These are phyloP conservation scores for Dolomedes plantarius DNA, from an alignment of 2,888 invertebrate genomes.

Conservation along the genomic window DNA sequence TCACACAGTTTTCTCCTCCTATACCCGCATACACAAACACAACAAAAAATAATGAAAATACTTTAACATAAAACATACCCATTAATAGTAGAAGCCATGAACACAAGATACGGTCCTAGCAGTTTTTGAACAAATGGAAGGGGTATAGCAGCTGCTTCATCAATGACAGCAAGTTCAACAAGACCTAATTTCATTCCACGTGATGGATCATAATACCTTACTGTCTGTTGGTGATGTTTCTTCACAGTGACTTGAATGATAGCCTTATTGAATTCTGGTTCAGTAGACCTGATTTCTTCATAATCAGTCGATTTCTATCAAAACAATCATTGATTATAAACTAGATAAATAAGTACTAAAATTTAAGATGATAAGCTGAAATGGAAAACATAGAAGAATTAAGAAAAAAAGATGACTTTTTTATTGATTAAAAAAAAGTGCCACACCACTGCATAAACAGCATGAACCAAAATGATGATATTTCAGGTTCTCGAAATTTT, in stretches of 20 bases:
- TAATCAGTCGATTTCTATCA: slow-evolving; percentile 98
- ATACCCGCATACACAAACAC: too few species aligned
- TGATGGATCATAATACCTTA: slow-evolving; percentile 97
- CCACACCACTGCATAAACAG: too few species aligned
- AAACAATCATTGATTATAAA: too few species aligned
- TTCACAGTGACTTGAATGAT: slow-evolving; percentile 91
- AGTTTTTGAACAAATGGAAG: slow-evolving; percentile 92
- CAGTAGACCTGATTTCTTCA: slow-evolving; percentile 93
- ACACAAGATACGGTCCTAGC: slow-evolving; percentile 92
- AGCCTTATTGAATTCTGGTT: slow-evolving; percentile 97
- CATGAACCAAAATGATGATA: too few species aligned
- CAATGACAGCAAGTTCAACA: slow-evolving; percentile 95
- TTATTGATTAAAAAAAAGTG: too few species aligned
- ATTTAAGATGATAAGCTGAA: too few species aligned
- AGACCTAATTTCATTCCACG: slow-evolving; percentile 86
- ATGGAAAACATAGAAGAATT: too few species aligned
- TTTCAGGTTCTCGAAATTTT: too few species aligned
- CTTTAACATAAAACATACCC: slow-evolving; percentile 82
- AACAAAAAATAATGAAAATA: too few species aligned
- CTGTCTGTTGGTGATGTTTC: slow-evolving; percentile 92
- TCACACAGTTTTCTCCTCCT: too few species aligned
- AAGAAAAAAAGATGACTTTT: too few species aligned
- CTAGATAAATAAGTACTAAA: too few species aligned
- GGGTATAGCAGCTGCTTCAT: slow-evolving; percentile 99
- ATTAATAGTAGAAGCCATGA: slow-evolving; percentile 97